Conservation (phyloP, 2,113 vertebrate species). For the Dromas ardeola region DNA sequence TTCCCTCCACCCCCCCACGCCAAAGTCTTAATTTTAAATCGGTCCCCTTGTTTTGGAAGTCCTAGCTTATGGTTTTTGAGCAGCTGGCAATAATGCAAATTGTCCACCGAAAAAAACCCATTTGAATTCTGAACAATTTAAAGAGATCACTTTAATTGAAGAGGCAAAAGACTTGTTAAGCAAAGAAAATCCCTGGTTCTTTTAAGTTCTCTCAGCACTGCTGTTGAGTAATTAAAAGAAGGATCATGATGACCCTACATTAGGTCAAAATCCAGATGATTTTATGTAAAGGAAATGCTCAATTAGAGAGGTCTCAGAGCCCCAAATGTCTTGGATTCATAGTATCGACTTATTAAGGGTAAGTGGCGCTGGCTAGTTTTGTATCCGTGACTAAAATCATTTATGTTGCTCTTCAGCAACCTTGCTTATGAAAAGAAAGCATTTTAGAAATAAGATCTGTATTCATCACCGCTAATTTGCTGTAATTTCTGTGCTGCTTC, state of each 20-base stretch:
- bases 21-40: slow-evolving; percentile 31
- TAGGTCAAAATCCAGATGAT: slow-evolving; percentile 48
- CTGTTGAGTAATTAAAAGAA: slow-evolving; percentile 44
- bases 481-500: slow-evolving; percentile 15
- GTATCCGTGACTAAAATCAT: neutral
- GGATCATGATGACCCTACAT: slow-evolving; percentile 25
- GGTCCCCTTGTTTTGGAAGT: neutral
- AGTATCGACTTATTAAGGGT: neutral
- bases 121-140: slow-evolving; percentile 53
- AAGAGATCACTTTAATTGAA: slow-evolving; percentile 46
- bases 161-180: slow-evolving; percentile 24
- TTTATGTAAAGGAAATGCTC: slow-evolving; percentile 40
- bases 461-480: slow-evolving; percentile 16
- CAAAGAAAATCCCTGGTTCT: slow-evolving; percentile 28
- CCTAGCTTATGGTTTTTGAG: slow-evolving; percentile 30
- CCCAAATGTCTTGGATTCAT: neutral
- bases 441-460: neutral
- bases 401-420: neutral
- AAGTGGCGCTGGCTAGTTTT: neutral
- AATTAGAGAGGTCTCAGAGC: neutral
- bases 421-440: neutral
- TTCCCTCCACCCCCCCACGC: neutral
- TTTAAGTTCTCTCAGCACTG: slow-evolving; percentile 19
- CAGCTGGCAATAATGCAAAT: slow-evolving; percentile 58
- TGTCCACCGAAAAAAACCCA: neutral